phyloP scores from a whole-genome alignment of 2,797 vertebrate species.

The Molossus alvarezi region DNA sequence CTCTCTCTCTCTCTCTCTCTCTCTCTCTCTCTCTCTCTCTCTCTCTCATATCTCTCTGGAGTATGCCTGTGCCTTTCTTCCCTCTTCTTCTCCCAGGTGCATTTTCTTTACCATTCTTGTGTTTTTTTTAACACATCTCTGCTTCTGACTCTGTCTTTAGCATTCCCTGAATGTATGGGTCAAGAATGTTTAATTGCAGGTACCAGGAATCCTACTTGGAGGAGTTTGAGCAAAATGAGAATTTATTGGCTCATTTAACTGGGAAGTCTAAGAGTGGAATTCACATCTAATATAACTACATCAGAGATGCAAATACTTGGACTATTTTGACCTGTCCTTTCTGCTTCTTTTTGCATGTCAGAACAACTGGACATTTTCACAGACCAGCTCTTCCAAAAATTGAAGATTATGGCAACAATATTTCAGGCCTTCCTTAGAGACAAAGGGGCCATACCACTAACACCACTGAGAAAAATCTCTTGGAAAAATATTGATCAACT shows the following conservation, averaged over 20 bases:
- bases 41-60: too few species aligned
- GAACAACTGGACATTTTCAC: neutral
- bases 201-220: neutral
- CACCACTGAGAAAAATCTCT: constrained; percentile 14
- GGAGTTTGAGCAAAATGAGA: neutral
- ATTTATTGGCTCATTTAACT: neutral
- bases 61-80: too few species aligned
- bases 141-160: neutral
- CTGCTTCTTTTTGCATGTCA: neutral
- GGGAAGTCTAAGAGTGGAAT: neutral
- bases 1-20: too few species aligned
- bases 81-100: too few species aligned
- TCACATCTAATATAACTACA: neutral
- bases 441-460: neutral
- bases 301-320: neutral
- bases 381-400: neutral
- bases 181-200: neutral
- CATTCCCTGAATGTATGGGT: neutral
- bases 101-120: too few species aligned
- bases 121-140: constrained; percentile 13
- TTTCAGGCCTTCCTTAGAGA: neutral
- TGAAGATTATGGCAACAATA: too few species aligned
- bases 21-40: too few species aligned
- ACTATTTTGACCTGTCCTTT: neutral
- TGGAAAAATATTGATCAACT: neutral